Conservation (phyloP, 2,113 vertebrate genomes). For the Apaloderma vittatum region DNA sequence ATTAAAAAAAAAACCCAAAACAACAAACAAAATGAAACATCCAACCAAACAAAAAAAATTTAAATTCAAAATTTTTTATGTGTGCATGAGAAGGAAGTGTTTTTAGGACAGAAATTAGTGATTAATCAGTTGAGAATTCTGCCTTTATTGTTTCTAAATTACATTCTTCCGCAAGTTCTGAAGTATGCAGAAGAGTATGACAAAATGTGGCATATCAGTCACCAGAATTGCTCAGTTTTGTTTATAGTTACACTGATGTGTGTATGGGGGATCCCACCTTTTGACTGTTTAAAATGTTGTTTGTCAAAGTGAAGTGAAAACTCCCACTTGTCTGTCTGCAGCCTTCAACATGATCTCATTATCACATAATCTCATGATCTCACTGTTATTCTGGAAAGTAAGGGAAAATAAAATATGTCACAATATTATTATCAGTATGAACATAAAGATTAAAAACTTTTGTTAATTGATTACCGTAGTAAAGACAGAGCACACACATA, state of each 20-base stretch:
- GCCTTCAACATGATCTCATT: not conserved
- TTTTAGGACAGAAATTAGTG: not conserved
- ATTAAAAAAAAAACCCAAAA: not conserved
- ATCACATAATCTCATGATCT: not conserved
- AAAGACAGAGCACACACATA: not conserved
- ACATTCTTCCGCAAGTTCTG: not conserved
- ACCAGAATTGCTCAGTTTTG: not conserved
- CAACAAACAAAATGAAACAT: not conserved
- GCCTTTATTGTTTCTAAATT: not conserved
- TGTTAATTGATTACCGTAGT: not conserved
- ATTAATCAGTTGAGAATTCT: not conserved
- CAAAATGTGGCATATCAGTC: not conserved
- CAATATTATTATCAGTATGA: not conserved
- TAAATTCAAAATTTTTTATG: not conserved
- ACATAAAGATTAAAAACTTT: not conserved
- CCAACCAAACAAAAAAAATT: not conserved
- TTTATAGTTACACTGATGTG: not conserved
- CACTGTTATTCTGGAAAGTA: not conserved
- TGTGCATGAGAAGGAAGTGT: not conserved
- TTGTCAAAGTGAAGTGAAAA: not conserved
- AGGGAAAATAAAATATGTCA: not conserved
- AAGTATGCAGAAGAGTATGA: not conserved
- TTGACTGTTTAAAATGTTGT: not conserved
- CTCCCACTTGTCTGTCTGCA: not conserved
- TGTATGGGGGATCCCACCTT: not conserved